Base-by-base conservation (phyloP, 2,888 invertebrate species). In the Baronia brevicornis region DNA sequence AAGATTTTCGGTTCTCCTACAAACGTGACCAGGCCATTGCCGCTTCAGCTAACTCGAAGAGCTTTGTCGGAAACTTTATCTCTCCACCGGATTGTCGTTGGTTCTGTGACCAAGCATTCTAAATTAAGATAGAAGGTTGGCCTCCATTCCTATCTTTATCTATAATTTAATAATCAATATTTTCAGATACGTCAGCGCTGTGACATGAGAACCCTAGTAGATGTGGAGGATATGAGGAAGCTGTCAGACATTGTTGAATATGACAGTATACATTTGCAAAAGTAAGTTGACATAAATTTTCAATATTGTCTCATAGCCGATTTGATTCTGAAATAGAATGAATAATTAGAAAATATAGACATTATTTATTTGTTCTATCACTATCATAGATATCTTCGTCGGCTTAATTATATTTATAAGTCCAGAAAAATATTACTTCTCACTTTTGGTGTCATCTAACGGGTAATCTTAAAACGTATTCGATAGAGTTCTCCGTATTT, bases 191-290 rank as follows among this genome's bases (percentile, higher is more conserved):
- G 80, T 1, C 71, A 70, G 33, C 54, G 62, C 24, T 25, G 43
- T 1, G 74, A 73, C 17, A 54, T 55, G 39, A 61, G 66, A 9
- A 38, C 63, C 0, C 32, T 49, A 2, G 56, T 66, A 1, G 49
- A 77, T 6, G 48, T 71, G 0, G 70, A 73, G 7, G 64, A 59
- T 2, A 60, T 73, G 60, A 79, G 74, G 35, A 79, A 67, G 15
- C 39, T 66, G 5, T 36, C 48, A 0, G 79, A 82, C 27, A 41
- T 72, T 0, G 78, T 77, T 0, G 60, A 64, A 4, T 79, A 74
- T 29, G 82, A 82, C 34, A 41, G 59, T 0, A 33, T 67, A 0
- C 78, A 82, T 54, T 51, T 77, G 38, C 64, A 73, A 39, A 72
- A 67, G 80, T 79, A 61, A 40, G 44, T 46, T 21, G 8, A 17